These are phyloP conservation scores for Calephelis nemesis DNA, from an alignment of 1,140 invertebrate species.

Conservation along the genomic window DNA sequence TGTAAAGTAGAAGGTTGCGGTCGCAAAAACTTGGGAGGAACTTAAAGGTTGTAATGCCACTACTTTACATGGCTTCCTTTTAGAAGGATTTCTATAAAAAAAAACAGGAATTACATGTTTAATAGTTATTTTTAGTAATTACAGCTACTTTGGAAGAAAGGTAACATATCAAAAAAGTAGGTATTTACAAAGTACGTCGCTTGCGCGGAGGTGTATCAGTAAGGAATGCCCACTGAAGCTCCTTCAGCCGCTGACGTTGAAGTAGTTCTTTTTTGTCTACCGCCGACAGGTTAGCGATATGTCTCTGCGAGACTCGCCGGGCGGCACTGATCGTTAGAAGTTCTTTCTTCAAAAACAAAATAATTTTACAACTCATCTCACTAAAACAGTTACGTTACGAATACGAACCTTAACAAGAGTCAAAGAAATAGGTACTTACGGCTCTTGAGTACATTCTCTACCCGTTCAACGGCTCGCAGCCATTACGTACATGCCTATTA, in stretches of 20 bases:
- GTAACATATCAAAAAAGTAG: neutral
- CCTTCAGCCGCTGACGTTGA: neutral
- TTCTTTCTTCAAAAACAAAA: constrained; percentile 4
- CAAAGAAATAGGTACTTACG: neutral
- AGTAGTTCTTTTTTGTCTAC: neutral
- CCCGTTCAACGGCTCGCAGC: neutral
- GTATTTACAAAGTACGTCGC: constrained; percentile 3
- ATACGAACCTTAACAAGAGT: neutral
- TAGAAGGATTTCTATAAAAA: no score
- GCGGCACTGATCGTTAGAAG: neutral
- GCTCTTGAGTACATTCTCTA: neutral
- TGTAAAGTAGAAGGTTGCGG: neutral
- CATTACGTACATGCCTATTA: no score
- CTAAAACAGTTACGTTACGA: neutral
- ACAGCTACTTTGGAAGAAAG: no score
- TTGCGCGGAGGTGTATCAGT: constrained; percentile 6
- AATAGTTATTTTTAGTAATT: no score
- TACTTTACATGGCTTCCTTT: no score
- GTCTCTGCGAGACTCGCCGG: constrained; percentile 1
- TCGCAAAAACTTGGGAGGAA: neutral
- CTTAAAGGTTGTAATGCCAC: no score
- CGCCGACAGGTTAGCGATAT: neutral
- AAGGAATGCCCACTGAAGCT: neutral
- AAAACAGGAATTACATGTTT: neutral
- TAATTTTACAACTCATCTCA: neutral